A percentile compares a stretch with the other conserved stretches of the same genome.
Conservation (phyloP, 2,797 vertebrate species). For the Astyanax mexicanus region DNA sequence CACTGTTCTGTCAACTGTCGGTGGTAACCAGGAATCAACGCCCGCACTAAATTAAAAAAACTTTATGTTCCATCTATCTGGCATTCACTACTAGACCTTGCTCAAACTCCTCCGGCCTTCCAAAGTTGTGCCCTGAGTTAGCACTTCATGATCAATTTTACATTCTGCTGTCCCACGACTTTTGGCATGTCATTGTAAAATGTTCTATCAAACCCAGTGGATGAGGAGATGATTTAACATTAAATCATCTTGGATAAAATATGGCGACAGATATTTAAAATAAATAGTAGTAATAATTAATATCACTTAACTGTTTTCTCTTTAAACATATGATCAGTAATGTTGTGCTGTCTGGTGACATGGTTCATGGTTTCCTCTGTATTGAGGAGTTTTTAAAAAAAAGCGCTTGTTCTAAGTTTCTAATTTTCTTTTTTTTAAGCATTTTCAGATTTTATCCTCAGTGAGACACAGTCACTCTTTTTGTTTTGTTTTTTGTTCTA, state of each 20-base stretch:
- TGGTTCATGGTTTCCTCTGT: slow-evolving; percentile 46
- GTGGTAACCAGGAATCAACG: too few species aligned
- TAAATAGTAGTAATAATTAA: slow-evolving; percentile 49
- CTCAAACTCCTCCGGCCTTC: too few species aligned
- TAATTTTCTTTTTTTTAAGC: slow-evolving; percentile 33
- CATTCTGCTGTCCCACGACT: too few species aligned
- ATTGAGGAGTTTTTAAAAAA: slow-evolving; percentile 38
- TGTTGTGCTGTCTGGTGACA: slow-evolving; percentile 51
- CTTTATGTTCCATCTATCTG: too few species aligned
- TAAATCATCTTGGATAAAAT: background rate
- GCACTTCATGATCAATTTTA: too few species aligned
- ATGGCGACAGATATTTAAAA: slow-evolving; percentile 22
- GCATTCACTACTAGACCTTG: too few species aligned
- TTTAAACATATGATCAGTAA: slow-evolving; percentile 51
- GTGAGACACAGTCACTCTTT: slow-evolving; percentile 15
- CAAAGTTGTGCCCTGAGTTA: too few species aligned
- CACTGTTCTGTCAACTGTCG: too few species aligned
- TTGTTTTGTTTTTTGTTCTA: slow-evolving; percentile 29
- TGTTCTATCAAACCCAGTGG: too few species aligned
- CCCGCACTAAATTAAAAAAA: too few species aligned
- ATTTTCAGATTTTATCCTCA: slow-evolving; percentile 51
- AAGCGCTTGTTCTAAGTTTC: slow-evolving; percentile 55
- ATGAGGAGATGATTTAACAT: too few species aligned
- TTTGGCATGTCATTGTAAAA: too few species aligned
- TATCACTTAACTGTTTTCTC: slow-evolving; percentile 43